Conservation (phyloP, 2,797 vertebrate species). For the Acanthurus tractus region DNA sequence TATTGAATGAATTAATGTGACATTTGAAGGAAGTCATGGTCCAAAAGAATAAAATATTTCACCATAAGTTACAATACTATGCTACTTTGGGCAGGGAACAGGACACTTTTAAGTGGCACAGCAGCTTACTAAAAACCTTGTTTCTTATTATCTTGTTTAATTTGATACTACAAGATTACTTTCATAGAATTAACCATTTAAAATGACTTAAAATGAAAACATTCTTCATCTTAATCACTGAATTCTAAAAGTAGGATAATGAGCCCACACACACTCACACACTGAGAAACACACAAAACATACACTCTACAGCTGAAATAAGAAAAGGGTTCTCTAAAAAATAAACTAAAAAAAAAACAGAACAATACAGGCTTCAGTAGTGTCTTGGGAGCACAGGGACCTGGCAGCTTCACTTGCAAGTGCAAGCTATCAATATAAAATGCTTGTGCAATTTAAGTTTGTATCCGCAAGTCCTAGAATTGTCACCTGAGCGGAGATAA, state of each 20-base stretch:
- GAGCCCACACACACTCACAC: background rate
- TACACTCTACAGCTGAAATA: background rate
- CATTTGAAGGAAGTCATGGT: too few relatives aligned
- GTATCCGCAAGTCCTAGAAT: slow-evolving; percentile 4
- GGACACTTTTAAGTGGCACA: too few relatives aligned
- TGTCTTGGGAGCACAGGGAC: background rate
- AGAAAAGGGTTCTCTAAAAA: background rate
- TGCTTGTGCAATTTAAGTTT: slow-evolving; percentile 2
- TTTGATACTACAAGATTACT: background rate
- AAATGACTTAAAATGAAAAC: background rate
- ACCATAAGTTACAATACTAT: too few relatives aligned
- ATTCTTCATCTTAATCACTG: background rate
- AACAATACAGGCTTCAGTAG: background rate
- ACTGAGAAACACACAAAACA: too few relatives aligned
- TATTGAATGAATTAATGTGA: too few relatives aligned
- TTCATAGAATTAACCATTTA: background rate
- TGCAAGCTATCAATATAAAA: slow-evolving; percentile 11
- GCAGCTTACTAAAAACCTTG: too few relatives aligned
- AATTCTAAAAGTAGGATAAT: background rate
- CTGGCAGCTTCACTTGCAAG: background rate
- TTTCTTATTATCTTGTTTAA: background rate
- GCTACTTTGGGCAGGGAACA: too few relatives aligned
- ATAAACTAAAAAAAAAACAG: background rate
- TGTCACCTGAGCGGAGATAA: background rate
- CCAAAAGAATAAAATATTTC: too few relatives aligned